phyloP scores from a whole-genome alignment of 2,888 invertebrate genomes.

The Lasioglossum zephyrum region DNA sequence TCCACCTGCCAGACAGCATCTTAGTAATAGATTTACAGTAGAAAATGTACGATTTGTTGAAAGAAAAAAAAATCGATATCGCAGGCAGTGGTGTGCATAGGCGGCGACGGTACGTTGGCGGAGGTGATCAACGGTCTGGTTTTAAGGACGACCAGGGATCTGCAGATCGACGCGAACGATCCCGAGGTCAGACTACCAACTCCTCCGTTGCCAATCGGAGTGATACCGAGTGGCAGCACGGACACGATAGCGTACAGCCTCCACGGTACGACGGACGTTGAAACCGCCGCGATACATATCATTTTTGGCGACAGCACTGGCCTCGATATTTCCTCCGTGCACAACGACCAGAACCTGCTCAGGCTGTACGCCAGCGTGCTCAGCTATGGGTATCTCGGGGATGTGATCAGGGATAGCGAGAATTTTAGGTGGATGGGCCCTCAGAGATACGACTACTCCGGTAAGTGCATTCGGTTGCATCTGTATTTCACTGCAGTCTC shows the following conservation, averaged over 20 bases:
- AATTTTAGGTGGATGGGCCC: constrained; percentile 95
- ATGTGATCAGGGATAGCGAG: constrained; percentile 92
- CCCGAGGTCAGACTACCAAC: constrained; percentile 85
- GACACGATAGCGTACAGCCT: constrained; percentile 92
- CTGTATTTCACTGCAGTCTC: background rate
- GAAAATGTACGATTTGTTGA: background rate
- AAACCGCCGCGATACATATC: constrained; percentile 93
- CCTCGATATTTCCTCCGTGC: constrained; percentile 91
- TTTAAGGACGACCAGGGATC: constrained; percentile 86
- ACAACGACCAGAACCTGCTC: constrained; percentile 86
- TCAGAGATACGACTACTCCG: constrained; percentile 91
- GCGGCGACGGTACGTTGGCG: constrained; percentile 94
- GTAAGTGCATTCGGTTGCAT: constrained; percentile 80
- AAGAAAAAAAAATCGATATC: constrained; percentile 56
- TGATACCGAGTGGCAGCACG: constrained; percentile 91
- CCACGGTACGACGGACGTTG: constrained; percentile 91
- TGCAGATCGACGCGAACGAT: constrained; percentile 86
- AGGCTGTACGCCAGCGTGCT: constrained; percentile 91
- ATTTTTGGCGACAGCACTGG: constrained; percentile 90
- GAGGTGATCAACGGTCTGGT: constrained; percentile 92
- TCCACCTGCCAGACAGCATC: too few species aligned
- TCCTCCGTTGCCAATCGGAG: constrained; percentile 87
- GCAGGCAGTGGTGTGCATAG: constrained; percentile 91
- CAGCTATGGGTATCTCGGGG: constrained; percentile 94
- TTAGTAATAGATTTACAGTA: background rate